Conservation (phyloP, 2,797 vertebrate species). For the Sebastes umbrosus region DNA sequence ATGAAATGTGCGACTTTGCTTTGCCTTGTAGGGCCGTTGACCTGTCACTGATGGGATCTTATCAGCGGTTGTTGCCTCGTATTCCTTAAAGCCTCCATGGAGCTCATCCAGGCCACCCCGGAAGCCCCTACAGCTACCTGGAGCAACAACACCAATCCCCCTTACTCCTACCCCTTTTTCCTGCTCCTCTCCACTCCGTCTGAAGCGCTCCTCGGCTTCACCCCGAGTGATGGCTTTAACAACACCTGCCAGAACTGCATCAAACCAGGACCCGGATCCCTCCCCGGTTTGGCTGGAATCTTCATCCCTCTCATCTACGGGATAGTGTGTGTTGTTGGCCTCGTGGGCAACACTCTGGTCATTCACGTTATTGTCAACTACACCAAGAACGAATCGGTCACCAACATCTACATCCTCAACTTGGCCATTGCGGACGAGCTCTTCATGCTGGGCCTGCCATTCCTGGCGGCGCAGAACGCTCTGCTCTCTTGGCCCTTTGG, state of each 20-base stretch:
- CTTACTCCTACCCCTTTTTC: conserved; percentile 40
- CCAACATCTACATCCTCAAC: conserved; percentile 97
- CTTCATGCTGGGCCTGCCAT: conserved; percentile 94
- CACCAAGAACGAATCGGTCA: conserved; percentile 90
- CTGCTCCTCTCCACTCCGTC: conserved; percentile 54
- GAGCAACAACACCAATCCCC: conserved; percentile 41
- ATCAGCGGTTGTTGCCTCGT: not conserved
- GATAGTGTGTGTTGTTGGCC: conserved; percentile 87
- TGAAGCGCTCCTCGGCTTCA: conserved; percentile 6
- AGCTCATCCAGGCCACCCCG: conserved; percentile 59
- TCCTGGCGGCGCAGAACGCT: conserved; percentile 92
- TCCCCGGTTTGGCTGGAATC: conserved; percentile 72
- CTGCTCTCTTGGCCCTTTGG: conserved; percentile 96
- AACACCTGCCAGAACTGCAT: conserved; percentile 64
- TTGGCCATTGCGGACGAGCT: conserved; percentile 93
- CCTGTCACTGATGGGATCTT: conserved; percentile 26
- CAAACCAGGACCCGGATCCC: conserved; percentile 1
- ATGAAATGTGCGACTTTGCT: not conserved
- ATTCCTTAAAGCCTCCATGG: conserved; percentile 53
- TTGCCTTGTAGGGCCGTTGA: conserved; percentile 29
- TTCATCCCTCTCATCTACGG: conserved; percentile 87
- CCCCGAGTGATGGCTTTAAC: conserved; percentile 32
- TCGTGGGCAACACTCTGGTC: conserved; percentile 91
- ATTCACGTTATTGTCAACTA: conserved; percentile 93
- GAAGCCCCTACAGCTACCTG: conserved; percentile 10